Percentiles rank a stretch among this genome's conserved stretches.
phyloP scores from a whole-genome alignment of 2,113 vertebrate species.

The Dipodomys merriami region DNA sequence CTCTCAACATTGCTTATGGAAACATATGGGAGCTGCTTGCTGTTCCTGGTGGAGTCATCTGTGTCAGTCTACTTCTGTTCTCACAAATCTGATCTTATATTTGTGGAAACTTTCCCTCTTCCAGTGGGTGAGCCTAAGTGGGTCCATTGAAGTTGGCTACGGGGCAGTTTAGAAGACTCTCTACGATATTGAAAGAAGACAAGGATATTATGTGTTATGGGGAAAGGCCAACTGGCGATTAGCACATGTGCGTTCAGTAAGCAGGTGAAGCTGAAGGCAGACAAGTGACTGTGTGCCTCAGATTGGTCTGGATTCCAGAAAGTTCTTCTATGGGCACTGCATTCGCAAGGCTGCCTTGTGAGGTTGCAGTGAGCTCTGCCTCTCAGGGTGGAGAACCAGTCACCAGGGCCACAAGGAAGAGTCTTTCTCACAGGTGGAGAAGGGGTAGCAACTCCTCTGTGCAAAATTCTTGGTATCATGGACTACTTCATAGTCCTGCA shows the following conservation, averaged over 20 bases:
- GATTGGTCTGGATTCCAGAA: background rate
- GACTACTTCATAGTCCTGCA: background rate
- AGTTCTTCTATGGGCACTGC: background rate
- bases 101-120: background rate
- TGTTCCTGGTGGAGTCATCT: background rate
- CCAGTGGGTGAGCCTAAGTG: background rate
- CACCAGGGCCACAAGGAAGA: background rate
- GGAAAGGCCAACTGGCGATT: background rate
- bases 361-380: background rate
- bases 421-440: background rate
- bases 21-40: background rate
- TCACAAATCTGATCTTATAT: background rate
- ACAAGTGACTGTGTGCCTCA: background rate
- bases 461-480: background rate
- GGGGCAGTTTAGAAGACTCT: background rate
- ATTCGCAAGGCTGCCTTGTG: background rate
- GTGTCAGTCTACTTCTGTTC: background rate
- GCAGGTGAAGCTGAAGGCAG: background rate
- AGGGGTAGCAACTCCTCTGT: too few relatives aligned
- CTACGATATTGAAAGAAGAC: slow-evolving; percentile 14
- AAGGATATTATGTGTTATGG: background rate
- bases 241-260: background rate
- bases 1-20: background rate
- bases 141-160: slow-evolving; percentile 31
- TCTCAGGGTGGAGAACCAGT: background rate